Base-by-base conservation (phyloP, 2,888 invertebrate species). In the Malthinus seriepunctatus region DNA sequence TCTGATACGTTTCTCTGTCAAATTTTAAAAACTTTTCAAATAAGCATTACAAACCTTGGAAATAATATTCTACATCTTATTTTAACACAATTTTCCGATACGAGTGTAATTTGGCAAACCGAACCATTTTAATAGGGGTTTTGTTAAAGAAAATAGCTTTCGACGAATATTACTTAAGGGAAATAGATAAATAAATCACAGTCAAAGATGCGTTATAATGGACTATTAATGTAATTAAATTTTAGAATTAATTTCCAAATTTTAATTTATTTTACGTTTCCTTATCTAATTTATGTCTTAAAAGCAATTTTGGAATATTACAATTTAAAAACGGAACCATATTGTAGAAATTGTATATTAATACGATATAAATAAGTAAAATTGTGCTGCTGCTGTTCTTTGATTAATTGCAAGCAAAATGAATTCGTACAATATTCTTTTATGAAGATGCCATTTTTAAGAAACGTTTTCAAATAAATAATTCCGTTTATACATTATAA, bases 1-100 rank as follows among this genome's bases (percentile, higher is more conserved):
- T 60, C 58, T 62, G 63, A 65, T 66, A 67, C 65, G 63, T 67
- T 67, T 66, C 60, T 58, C 63, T 61, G 65, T 66, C 66, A 63
- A 56, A 65, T 60, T 56, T 53, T 44, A 23, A 52, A 52, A 66
- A 67, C 63, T 66, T 67, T 66, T 62, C 63, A 63, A 61, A 67
- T 66, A 63, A 65, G 65, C 64, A 65, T 55, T 60, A 56, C 57
- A 58, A 51, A 53, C 33, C 39, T 42, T 15, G 53, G 23, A 57
- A 56, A 56, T 60, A 56, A 60, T 56, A 53, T 57, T 45, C 45
- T 42, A 38, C 60, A 51, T 48, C 55, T 60, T 56, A 49, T 61
- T 56, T 45, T 56, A 23, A 60, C 51, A 51, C 61, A 60, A 65
- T 56, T 62, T 54, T 51, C 51, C 58, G 45, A 44, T 50, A 48